Evolutionary conservation across 2,797 vertebrate species (phyloP), one percentile per base, ranked within the genome.

Genomic region (Petrocephalus sullivani): DNA sequence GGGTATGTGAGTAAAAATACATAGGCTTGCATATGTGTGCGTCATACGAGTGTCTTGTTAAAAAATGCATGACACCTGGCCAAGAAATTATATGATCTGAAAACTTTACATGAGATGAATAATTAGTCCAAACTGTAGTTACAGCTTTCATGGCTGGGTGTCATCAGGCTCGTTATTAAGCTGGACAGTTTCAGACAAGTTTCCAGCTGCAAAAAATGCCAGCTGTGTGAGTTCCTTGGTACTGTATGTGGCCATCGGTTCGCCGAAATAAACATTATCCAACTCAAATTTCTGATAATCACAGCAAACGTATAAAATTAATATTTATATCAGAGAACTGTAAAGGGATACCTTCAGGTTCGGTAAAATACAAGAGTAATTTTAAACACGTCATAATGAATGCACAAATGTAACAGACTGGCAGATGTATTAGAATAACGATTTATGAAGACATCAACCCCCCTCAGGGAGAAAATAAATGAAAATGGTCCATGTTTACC

Each of bases 1-100:
- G 75, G 75, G 75, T n/a, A 81, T 81, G 75, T 49, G 75, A 46
- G 75, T 81, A 49, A 46, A 81, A 81, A 81, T 81, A 81, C 46
- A 81, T 81, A 81, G 75, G 75, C 16, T 81, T 49, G 19, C 16
- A n/a, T 81, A 81, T 81, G 19, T 81, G 41, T 81, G 75, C 46
- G 75, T 81, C 9, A 81, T 49, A 12, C 19, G 46, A 46, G 75
- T 81, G 41, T 81, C 37, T 49, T 81, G 75, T 81, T 81, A 81
- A 81, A 81, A 19, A 81, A n/a, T 81, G 8, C 19, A 81, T 9
- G 54, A 49, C 75, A 81, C 75, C 75, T 49, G 41, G 67, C 37
- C 67, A 41, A 41, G 37, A 41, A 0, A 41, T 41, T 41, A 41
- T 41, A 3, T 41, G 37, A 41, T 41, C 37, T 41, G 37, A 41